Evolutionary conservation across 2,113 vertebrate species (phyloP).

Genomic region (Caranx ignobilis): DNA sequence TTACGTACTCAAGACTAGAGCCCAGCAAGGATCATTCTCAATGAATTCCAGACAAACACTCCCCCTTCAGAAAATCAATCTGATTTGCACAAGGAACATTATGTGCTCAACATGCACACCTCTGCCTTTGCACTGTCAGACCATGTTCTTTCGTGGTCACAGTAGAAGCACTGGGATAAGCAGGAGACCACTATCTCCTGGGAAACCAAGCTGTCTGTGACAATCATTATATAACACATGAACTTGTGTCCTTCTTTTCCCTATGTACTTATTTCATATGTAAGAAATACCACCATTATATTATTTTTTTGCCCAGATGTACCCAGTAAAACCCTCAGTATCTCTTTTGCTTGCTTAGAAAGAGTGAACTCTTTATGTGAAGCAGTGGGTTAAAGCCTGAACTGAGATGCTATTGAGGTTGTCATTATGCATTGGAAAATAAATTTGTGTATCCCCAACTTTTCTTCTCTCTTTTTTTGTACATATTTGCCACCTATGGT

Average conservation of each 20-base stretch:
- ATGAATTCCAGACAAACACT: background rate
- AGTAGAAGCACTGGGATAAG: conserved; percentile 10
- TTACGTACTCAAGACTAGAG: background rate
- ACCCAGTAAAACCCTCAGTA: conserved; percentile 11
- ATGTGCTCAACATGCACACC: conserved; percentile 2
- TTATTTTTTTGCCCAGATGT: conserved; percentile 42
- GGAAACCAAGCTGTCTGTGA: conserved; percentile 37
- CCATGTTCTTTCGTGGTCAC: conserved; percentile 15
- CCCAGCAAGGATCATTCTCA: background rate
- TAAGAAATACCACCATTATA: conserved; percentile 17
- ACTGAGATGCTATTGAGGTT: conserved; percentile 29
- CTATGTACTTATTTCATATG: conserved; percentile 42
- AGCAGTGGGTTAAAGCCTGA: background rate
- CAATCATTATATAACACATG: conserved; percentile 60
- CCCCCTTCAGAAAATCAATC: background rate
- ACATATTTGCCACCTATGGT: background rate
- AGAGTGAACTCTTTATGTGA: conserved; percentile 7
- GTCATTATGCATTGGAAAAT: conserved; percentile 62
- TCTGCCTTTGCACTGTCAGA: conserved; percentile 20
- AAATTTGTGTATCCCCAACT: conserved; percentile 57
- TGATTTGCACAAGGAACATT: conserved; percentile 6
- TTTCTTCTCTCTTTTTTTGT: conserved; percentile 6
- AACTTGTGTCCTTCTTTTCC: conserved; percentile 40
- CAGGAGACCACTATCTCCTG: conserved; percentile 4
- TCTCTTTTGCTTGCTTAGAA: conserved; percentile 24